Evolutionary conservation across 2,888 invertebrate genomes (phyloP).

Genomic region (Galerucella nymphaeae): DNA sequence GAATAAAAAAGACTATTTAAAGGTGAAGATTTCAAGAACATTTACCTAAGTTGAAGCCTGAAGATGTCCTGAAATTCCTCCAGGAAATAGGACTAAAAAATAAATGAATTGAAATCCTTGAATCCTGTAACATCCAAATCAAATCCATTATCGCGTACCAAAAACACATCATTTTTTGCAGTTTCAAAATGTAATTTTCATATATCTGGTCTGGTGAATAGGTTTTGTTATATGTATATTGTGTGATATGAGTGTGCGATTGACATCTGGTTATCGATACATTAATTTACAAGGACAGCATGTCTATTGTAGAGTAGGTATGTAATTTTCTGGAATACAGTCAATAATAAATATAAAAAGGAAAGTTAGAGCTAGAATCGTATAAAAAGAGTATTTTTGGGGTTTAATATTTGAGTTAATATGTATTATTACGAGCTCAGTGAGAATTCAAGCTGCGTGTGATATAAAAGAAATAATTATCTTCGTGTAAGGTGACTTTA

Average conservation of each 20-base stretch:
- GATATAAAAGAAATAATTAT: background rate
- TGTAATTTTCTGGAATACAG: too few relatives aligned
- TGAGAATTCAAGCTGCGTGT: background rate
- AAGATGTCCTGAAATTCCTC: too few relatives aligned
- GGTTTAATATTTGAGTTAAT: too few relatives aligned
- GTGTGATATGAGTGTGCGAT: conserved; percentile 7
- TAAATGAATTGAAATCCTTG: background rate
- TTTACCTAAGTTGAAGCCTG: too few relatives aligned
- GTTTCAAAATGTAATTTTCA: background rate
- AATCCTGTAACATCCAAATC: background rate
- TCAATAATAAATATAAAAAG: too few relatives aligned
- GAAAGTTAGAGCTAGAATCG: too few relatives aligned
- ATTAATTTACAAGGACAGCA: background rate
- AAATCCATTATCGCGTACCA: background rate
- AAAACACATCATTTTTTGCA: conserved; percentile 1
- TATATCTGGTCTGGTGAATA: background rate
- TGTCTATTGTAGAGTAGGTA: too few relatives aligned
- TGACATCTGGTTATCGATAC: background rate
- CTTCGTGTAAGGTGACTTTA: background rate
- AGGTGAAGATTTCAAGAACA: background rate
- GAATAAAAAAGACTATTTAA: background rate
- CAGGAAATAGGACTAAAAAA: too few relatives aligned
- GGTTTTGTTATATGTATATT: conserved; percentile 4
- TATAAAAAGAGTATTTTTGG: too few relatives aligned
- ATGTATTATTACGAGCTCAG: too few relatives aligned